phyloP scores from a whole-genome alignment of 2,113 vertebrate species.

The Pangasianodon hypophthalmus region DNA sequence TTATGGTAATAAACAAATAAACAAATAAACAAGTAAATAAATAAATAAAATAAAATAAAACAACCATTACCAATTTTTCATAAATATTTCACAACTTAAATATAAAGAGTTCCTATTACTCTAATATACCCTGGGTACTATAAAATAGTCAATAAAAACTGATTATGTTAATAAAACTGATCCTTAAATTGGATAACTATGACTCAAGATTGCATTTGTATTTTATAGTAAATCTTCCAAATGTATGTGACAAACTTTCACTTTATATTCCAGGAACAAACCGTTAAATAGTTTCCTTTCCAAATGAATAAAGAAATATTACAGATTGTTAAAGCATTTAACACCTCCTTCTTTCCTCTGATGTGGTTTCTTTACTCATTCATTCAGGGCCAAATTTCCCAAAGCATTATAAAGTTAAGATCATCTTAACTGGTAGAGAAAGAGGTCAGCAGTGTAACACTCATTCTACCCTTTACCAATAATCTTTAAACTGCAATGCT shows the following conservation, averaged over 20 bases:
- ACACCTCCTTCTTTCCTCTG: slow-evolving; percentile 24
- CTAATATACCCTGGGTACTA: background rate
- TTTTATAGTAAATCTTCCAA: background rate
- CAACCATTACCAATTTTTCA: background rate
- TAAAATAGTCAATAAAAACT: background rate
- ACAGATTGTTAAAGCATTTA: background rate
- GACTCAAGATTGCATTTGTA: background rate
- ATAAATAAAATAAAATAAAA: background rate
- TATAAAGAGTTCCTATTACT: background rate
- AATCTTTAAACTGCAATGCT: background rate
- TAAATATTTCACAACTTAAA: background rate
- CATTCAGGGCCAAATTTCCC: background rate
- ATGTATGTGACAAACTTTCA: background rate
- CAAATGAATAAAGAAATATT: slow-evolving; percentile 16
- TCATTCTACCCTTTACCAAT: background rate
- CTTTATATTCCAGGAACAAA: slow-evolving; percentile 11
- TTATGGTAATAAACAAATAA: background rate
- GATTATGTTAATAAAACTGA: background rate
- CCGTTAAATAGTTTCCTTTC: background rate
- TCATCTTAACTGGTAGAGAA: background rate
- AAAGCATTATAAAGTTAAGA: background rate
- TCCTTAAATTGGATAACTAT: background rate
- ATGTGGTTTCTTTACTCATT: slow-evolving; percentile 17
- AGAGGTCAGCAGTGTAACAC: background rate
- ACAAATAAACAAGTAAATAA: background rate